These are phyloP conservation scores for Thripadectes ignobilis DNA, from an alignment of 2,797 vertebrate genomes.

Conservation along the genomic window DNA sequence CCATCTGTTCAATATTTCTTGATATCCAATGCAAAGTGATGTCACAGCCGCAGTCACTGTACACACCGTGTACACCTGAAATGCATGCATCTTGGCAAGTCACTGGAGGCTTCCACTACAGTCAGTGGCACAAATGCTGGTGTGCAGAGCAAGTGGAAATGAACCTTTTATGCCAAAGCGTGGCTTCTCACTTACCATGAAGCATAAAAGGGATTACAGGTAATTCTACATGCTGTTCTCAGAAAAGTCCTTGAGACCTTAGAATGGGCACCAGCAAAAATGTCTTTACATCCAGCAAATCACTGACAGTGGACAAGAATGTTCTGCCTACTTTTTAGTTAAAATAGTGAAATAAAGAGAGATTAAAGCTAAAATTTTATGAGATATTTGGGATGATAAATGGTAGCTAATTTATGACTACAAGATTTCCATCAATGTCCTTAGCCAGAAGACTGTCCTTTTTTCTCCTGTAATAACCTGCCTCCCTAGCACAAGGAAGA, in stretches of 20 bases:
- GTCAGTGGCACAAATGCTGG: not conserved
- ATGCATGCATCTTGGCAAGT: not conserved
- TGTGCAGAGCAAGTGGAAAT: not conserved
- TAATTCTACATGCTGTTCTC: not conserved
- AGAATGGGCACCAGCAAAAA: not conserved
- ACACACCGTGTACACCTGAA: not conserved
- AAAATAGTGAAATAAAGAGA: not conserved
- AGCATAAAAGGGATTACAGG: not conserved
- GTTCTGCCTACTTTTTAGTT: not conserved
- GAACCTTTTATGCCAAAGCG: not conserved
- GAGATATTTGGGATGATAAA: not conserved
- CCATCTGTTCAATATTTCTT: not conserved
- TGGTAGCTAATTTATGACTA: not conserved
- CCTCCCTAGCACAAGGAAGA: not conserved
- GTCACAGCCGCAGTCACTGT: fast-evolving
- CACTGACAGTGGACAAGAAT: not conserved
- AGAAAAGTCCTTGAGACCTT: not conserved
- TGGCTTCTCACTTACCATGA: not conserved
- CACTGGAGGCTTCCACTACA: not conserved
- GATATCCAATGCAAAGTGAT: not conserved
- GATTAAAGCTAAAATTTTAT: not conserved
- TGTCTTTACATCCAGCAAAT: not conserved
- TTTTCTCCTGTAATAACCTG: not conserved
- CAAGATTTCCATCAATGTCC: not conserved
- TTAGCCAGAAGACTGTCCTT: not conserved